A percentile compares a stretch with the other conserved stretches of the same genome.
These are phyloP conservation scores for Petrocephalus zakoni DNA, from an alignment of 2,113 vertebrate species.

Conservation along the genomic window DNA sequence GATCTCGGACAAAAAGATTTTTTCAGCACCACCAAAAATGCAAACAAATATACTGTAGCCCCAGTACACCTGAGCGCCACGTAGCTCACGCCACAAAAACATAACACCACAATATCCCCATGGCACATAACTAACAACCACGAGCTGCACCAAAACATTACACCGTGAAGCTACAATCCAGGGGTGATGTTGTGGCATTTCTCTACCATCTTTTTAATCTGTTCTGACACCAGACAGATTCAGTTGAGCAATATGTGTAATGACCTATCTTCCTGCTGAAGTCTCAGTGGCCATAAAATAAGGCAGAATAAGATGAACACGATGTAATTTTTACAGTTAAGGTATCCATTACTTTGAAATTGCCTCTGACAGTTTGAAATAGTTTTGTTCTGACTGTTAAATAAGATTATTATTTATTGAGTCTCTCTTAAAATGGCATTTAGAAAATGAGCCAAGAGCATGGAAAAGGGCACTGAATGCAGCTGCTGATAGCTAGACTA, in stretches of 20 bases:
- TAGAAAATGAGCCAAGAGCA: conserved; percentile 14
- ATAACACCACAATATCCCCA: background rate
- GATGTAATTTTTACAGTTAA: conserved; percentile 18
- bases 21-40: background rate
- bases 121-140: background rate
- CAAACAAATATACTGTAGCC: background rate
- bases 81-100: background rate
- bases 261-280: background rate
- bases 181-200: background rate
- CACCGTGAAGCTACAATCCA: background rate
- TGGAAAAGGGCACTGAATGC: background rate
- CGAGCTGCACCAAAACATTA: background rate
- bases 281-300: background rate
- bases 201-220: background rate
- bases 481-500: background rate
- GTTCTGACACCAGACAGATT: conserved; percentile 4
- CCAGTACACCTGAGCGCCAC: background rate
- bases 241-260: background rate
- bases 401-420: conserved; percentile 25
- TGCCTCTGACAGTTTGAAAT: conserved; percentile 16
- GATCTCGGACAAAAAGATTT: background rate
- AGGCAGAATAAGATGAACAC: background rate
- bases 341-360: conserved; percentile 28
- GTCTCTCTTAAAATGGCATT: conserved; percentile 22
- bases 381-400: conserved; percentile 7